Base-by-base conservation (phyloP, 2,113 vertebrate species). In the Catharus fuscescens region DNA sequence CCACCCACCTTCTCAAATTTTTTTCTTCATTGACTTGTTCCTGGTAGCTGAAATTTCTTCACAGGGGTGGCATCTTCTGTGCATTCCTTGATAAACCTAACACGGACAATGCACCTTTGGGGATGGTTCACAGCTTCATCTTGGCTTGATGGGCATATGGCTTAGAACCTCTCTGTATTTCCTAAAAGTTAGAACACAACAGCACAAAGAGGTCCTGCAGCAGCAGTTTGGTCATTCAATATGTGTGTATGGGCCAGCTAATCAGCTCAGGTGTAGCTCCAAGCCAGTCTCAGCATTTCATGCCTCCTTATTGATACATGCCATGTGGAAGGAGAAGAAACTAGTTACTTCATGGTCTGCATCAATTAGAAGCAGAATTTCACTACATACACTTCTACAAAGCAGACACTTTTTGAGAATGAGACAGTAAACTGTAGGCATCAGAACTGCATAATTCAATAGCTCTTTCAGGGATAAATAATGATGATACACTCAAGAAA, bases 1-100 rank as follows among this genome's bases (percentile, higher is more conserved):
- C 2, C 9, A 32, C 5, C 1, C 10, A 20, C 34, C 2, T 14
- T 0, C 4, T 13, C 52, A 57, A 11, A 1, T 2, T 16, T 7
- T 60, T 92, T 94, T 48, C 29, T 80, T 89, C 24, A 48, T 14
- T 92, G 17, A 48, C 28, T 18, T 38, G 3, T 13, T 80, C 8
- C 40, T 53, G n/a, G 17, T 2, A 66, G 25, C 8, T 44, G 14
- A 16, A 77, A 6, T 40, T 10, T 65, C 26, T 54, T 81, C 44
- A 71, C 8, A 50, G 6, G 6, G 2, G 2, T 29, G 4, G 56
- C 12, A 8, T 8, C 25, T 50, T 78, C 50, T 62, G 10, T 54
- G 19, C 47, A 32, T 70, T 65, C 6, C 18, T 54, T 65, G 32
- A 31, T 52, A 88, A 86, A 31, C 6, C 4, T 59, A 36, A 48